Evolutionary conservation across 2,888 invertebrate genomes (phyloP).

Genomic region (Himalopsyche kuldschensis): DNA sequence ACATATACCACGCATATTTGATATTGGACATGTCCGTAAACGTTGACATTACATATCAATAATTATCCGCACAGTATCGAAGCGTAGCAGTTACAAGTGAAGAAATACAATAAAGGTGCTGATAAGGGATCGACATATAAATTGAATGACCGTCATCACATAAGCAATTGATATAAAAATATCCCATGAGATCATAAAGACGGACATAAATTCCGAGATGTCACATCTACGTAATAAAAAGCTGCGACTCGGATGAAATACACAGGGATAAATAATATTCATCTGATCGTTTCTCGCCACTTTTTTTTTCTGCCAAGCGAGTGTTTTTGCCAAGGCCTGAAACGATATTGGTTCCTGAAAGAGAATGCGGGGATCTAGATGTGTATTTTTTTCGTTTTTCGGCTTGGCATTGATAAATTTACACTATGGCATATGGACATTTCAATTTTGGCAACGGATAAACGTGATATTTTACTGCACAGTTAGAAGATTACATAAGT

Average conservation of each 20-base stretch:
- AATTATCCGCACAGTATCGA: not conserved
- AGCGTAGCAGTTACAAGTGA: not conserved
- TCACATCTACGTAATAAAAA: not conserved
- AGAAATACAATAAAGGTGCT: not conserved
- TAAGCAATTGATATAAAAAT: conserved; percentile 3
- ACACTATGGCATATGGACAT: not conserved
- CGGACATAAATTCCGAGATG: not conserved
- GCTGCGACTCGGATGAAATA: not conserved
- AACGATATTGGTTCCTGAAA: not conserved
- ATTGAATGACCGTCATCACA: conserved; percentile 3
- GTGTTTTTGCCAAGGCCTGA: not conserved
- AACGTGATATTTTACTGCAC: too few relatives aligned
- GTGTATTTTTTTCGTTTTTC: not conserved
- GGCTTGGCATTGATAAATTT: not conserved
- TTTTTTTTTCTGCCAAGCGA: not conserved
- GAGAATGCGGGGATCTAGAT: not conserved
- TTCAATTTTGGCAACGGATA: too few relatives aligned
- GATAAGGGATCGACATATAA: not conserved
- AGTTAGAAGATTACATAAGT: too few relatives aligned
- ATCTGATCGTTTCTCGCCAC: not conserved
- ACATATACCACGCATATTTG: too few relatives aligned
- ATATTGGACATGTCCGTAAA: too few relatives aligned
- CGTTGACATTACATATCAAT: too few relatives aligned
- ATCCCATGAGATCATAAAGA: not conserved
- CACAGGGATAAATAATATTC: not conserved